Base-by-base conservation (phyloP, 2,113 vertebrate species). In the Etheostoma spectabile region DNA sequence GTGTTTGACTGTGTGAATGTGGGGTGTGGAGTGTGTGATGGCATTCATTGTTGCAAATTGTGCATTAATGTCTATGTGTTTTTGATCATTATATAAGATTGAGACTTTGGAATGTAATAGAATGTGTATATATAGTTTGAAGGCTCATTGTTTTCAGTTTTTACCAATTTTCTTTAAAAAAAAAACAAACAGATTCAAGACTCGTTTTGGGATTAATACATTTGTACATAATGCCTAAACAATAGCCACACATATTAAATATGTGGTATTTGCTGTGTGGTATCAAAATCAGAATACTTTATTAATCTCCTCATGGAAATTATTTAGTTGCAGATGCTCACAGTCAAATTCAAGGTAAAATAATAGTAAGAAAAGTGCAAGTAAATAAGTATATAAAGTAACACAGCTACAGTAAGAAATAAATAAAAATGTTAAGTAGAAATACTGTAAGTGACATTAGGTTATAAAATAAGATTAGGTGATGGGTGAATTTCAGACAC, bases 91-190 rank as follows among this genome's bases (percentile, higher is more conserved):
- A 14, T 64, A 52, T 79, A 22, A 24, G n/a, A 51, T 13, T 62
- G 66, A 62, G 57, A 67, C 30, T 82, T 63, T 66, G 63, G 62
- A 81, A 77, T 82, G 70, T 42, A 30, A 66, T 18, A 22, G 38
- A 69, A 22, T 61, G 21, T 59, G 56, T 46, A 52, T n/a, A 67
- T 76, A 14, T 63, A 53, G 7, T 38, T 33, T 74, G 84, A 86
- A 22, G 86, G 86, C 86, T 92, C 83, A 67, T 77, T 86, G 48
- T 86, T 89, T 84, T 79, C 51, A 3, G 21, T 6, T 68, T 67
- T 42, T 68, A 22, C 1, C 8, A 6, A 14, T 62, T 56, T 55
- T 4, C 6, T 5, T 18, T 35, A 7, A 0, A 22, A 62, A 7
- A 0, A 22, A 55, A 68, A 51, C 8, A 14, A 4, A 0, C 16